Conservation (phyloP, 2,888 invertebrate genomes). For the Spisula subtruncata region DNA sequence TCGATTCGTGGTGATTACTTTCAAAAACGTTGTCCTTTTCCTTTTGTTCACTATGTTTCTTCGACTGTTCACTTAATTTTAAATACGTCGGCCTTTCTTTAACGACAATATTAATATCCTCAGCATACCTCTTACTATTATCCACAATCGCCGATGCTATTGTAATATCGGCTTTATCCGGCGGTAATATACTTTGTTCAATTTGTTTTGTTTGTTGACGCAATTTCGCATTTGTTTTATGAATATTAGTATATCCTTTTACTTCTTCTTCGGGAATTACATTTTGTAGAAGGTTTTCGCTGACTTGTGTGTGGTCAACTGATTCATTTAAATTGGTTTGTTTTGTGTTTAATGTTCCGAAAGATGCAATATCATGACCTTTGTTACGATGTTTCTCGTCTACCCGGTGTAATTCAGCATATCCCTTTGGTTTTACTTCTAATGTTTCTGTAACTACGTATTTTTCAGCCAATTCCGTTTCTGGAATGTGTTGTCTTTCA, state of each 20-base stretch:
- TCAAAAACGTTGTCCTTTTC: background rate
- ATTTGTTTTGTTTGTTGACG: background rate
- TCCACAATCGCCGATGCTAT: background rate
- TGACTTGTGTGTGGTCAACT: background rate
- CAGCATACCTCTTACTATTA: background rate
- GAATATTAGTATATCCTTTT: background rate
- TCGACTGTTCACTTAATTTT: conserved; percentile 6
- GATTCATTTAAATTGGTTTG: background rate
- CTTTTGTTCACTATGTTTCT: background rate
- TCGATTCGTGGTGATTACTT: background rate
- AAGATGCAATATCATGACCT: background rate
- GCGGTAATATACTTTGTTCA: background rate
- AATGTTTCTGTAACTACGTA: background rate
- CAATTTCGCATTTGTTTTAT: conserved; percentile 4
- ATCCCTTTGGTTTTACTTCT: conserved; percentile 1
- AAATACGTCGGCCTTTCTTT: conserved; percentile 11
- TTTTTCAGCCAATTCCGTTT: background rate
- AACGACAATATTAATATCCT: background rate
- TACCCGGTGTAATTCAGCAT: background rate
- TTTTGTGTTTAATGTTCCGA: background rate
- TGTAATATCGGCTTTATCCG: too few species aligned
- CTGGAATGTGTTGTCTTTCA: background rate
- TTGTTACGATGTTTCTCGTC: background rate
- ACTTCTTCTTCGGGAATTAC: background rate
- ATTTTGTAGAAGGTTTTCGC: too few species aligned